Percentiles rank a stretch among this genome's conserved stretches.
Evolutionary conservation across 2,888 invertebrate species (phyloP).

Genomic region (Drosophila borborema): DNA sequence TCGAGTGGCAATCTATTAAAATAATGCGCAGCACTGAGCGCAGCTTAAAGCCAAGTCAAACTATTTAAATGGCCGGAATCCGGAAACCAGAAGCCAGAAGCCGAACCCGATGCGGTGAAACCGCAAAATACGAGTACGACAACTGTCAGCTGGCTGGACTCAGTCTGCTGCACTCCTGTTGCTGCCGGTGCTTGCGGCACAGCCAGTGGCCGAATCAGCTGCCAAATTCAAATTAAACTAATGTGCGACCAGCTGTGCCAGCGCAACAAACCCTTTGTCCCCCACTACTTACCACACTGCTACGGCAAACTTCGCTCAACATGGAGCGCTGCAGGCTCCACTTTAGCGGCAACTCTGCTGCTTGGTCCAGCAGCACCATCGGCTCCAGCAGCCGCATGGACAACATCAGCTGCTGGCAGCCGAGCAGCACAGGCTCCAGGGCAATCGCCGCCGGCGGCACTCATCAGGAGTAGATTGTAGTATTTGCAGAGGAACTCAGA

Average conservation of each 20-base stretch:
- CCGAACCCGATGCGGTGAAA: conserved; percentile 64
- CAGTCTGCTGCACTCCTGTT: no score
- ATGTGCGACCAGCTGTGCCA: conserved; percentile 48
- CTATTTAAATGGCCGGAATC: conserved; percentile 50
- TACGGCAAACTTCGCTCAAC: conserved; percentile 82
- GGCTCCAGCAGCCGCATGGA: conserved; percentile 82
- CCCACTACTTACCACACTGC: conserved; percentile 59
- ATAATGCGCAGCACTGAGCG: conserved; percentile 51
- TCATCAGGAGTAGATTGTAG: conserved; percentile 73
- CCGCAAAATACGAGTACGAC: conserved; percentile 76
- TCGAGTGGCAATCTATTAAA: conserved; percentile 75
- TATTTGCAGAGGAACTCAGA: conserved; percentile 84
- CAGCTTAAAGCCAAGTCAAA: conserved; percentile 41
- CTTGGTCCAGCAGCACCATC: conserved; percentile 68
- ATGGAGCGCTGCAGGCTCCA: conserved; percentile 74
- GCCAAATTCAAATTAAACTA: conserved; percentile 78
- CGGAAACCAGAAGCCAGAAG: conserved; percentile 45
- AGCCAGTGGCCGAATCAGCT: conserved; percentile 44
- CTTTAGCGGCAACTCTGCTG: conserved; percentile 59
- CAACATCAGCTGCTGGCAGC: conserved; percentile 80
- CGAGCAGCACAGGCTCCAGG: conserved; percentile 68
- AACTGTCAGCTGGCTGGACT: conserved; percentile 65
- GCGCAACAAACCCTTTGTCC: background rate
- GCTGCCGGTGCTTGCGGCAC: background rate
- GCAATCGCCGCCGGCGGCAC: conserved; percentile 46